A percentile compares a stretch with the other conserved stretches of the same genome.
Evolutionary conservation across 2,888 invertebrate genomes (phyloP).

Genomic region (Mesoligia furuncula): DNA sequence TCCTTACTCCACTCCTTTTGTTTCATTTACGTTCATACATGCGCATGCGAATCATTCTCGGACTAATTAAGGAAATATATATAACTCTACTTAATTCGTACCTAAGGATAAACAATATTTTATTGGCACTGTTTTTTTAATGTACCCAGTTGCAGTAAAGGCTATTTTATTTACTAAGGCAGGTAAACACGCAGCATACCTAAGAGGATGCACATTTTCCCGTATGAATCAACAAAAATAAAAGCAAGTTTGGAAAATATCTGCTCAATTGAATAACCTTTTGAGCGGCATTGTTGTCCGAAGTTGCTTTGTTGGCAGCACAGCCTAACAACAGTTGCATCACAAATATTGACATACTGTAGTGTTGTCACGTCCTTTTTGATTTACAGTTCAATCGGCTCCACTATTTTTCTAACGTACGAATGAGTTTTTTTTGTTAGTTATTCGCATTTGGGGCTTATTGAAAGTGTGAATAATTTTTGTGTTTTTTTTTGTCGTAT

Average conservation of each 20-base stretch:
- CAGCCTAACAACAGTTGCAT: conserved; percentile 46
- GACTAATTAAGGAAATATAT: not conserved
- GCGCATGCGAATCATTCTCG: not conserved
- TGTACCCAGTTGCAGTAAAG: not conserved
- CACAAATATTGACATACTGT: conserved; percentile 50
- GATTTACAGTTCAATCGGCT: conserved; percentile 37
- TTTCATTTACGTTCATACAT: not conserved
- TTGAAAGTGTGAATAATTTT: not conserved
- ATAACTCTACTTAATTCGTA: not conserved
- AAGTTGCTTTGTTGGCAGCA: conserved; percentile 27
- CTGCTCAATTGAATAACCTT: conserved; percentile 32
- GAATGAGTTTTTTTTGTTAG: not conserved
- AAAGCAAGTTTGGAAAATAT: conserved; percentile 27
- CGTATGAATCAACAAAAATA: conserved; percentile 25
- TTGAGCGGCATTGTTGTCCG: conserved; percentile 21
- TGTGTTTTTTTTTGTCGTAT: not conserved
- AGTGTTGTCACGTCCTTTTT: conserved; percentile 46
- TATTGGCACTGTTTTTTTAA: not conserved
- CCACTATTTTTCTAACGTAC: conserved; percentile 28
- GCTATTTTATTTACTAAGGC: conserved; percentile 19
- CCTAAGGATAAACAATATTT: not conserved
- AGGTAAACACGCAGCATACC: conserved; percentile 6
- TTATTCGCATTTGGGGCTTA: conserved; percentile 2
- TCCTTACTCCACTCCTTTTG: not conserved
- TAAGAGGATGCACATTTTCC: conserved; percentile 21